Evolutionary conservation across 2,888 invertebrate genomes (phyloP).

Genomic region (Protophormia terraenovae): DNA sequence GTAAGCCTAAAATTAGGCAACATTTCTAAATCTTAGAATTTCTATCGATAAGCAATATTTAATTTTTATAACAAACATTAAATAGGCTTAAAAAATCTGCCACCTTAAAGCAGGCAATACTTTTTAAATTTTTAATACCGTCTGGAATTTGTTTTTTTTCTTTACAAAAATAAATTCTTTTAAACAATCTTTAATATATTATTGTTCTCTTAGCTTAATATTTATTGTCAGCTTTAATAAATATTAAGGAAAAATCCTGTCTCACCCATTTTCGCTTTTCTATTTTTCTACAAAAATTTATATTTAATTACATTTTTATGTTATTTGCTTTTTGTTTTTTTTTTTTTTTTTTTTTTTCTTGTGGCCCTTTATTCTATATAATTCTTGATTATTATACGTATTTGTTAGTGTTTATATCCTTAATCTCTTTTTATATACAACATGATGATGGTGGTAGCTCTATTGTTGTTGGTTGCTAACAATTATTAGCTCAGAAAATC

Average conservation of each 20-base stretch:
- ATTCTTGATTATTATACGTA: not conserved
- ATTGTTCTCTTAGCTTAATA: not conserved
- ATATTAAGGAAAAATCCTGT: not conserved
- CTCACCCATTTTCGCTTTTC: not conserved
- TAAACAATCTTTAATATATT: not conserved
- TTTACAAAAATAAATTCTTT: not conserved
- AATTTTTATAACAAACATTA: too few species aligned
- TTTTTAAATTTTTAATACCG: too few species aligned
- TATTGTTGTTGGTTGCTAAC: conserved; percentile 24
- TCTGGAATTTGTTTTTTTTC: too few species aligned
- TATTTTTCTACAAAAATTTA: not conserved
- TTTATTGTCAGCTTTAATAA: conserved; percentile 2
- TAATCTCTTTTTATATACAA: conserved; percentile 15
- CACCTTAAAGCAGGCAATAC: not conserved
- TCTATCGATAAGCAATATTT: too few species aligned
- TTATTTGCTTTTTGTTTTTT: not conserved
- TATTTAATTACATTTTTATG: conserved; percentile 8
- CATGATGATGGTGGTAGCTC: too few species aligned
- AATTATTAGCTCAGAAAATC: conserved; percentile 63
- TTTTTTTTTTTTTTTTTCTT: not conserved
- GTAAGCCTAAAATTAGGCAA: too few species aligned
- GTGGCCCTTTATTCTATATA: not conserved
- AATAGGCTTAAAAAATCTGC: not conserved
- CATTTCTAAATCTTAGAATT: too few species aligned
- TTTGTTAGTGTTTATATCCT: conserved; percentile 26